phyloP scores from a whole-genome alignment of 2,113 vertebrate genomes.

The Saguinus midas region DNA sequence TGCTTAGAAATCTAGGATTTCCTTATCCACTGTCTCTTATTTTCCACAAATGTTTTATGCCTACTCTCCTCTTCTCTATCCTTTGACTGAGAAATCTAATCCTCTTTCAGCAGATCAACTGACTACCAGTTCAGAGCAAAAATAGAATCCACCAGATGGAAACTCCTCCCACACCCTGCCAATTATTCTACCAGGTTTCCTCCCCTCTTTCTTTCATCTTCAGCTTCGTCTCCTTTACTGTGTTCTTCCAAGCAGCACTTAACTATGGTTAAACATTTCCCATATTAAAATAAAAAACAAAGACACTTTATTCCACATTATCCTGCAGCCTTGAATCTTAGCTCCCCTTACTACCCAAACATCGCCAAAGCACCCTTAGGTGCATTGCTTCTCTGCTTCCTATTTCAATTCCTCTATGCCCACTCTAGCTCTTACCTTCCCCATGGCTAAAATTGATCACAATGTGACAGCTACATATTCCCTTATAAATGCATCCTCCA shows the following conservation, averaged over 20 bases:
- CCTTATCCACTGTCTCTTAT: not conserved
- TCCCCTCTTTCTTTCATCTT: not conserved
- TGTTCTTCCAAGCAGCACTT: not conserved
- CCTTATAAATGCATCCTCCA: not conserved
- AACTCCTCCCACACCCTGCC: not conserved
- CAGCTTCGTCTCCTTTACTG: not conserved
- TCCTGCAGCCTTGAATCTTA: not conserved
- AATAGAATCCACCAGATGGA: not conserved
- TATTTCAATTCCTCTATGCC: not conserved
- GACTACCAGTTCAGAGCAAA: not conserved
- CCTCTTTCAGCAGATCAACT: not conserved
- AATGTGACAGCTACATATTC: not conserved
- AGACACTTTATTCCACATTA: not conserved
- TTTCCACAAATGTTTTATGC: not conserved
- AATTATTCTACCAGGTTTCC: not conserved
- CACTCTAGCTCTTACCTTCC: not conserved
- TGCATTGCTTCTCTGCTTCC: not conserved
- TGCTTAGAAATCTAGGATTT: not conserved
- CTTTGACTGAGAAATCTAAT: not conserved
- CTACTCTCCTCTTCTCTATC: not conserved
- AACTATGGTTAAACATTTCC: not conserved
- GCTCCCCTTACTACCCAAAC: not conserved
- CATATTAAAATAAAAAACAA: not conserved
- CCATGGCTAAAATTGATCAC: not conserved
- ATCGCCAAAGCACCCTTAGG: not conserved